A percentile compares a stretch with the other conserved stretches of the same genome.
phyloP scores from a whole-genome alignment of 2,888 invertebrate genomes.

The Crioceris asparagi region DNA sequence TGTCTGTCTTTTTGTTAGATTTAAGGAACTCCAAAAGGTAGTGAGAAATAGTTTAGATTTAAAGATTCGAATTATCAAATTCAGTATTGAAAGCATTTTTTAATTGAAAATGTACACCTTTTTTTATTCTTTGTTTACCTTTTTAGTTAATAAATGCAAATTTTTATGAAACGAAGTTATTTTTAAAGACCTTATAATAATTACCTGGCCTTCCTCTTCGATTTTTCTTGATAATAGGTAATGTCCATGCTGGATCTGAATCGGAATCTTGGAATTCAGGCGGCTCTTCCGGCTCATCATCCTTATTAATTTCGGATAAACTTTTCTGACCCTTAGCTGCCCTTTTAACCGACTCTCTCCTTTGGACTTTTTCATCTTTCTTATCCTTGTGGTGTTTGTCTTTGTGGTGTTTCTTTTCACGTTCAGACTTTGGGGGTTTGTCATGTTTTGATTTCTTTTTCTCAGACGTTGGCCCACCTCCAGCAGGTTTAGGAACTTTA shows the following conservation, averaged over 20 bases:
- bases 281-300: slow-evolving; percentile 46
- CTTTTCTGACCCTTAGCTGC: slow-evolving; percentile 57
- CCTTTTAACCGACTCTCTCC: slow-evolving; percentile 50
- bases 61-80: no score
- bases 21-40: no score
- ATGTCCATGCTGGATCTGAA: slow-evolving; percentile 66
- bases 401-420: slow-evolving; percentile 16
- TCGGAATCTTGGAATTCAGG: slow-evolving; percentile 46
- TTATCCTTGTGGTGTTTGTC: slow-evolving; percentile 16
- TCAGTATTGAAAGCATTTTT: no score
- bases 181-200: no score
- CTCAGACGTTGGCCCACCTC: slow-evolving; percentile 9
- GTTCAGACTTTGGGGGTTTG: slow-evolving; percentile 17
- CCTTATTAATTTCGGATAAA: slow-evolving; percentile 42
- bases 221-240: slow-evolving; percentile 35
- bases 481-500: slow-evolving; percentile 15
- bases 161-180: no score
- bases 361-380: slow-evolving; percentile 37
- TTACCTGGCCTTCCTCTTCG: slow-evolving; percentile 21
- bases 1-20: no score
- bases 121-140: no score
- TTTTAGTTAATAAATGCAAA: no score
- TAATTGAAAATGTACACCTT: no score
- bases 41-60: no score
- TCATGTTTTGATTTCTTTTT: slow-evolving; percentile 18